Evolutionary conservation across 1,140 invertebrate species (phyloP), one percentile per base, ranked within the genome.

Genomic region (Chionoecetes opilio): DNA sequence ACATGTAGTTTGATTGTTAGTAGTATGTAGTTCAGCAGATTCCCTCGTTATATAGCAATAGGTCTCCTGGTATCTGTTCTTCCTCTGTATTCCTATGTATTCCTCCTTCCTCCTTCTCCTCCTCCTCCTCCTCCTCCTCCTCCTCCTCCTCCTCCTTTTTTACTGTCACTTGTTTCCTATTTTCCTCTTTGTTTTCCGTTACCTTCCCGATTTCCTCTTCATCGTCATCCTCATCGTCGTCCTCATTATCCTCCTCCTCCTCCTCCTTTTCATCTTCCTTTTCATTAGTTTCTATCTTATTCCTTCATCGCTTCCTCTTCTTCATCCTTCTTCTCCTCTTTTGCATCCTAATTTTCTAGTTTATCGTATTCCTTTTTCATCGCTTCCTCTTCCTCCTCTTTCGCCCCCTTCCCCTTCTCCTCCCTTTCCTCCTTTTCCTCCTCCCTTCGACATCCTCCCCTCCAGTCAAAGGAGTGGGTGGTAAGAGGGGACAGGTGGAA

Each of bases 341-440:
- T 6, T 5, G 5, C 82, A 26, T 8, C 32, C 26, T 84, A 8
- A 26, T 84, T 26, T 32, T 88, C 35, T 11, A 35, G 14, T 41
- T 41, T 41, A 26, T 90, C 88, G 38, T 41, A 41, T 26, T 90
- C 88, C 41, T 41, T 41, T 26, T 90, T 32, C 8, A 29, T 34
- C 86, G 14, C 86, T 34, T 35, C 35, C 86, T 88, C 86, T 88
- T 34, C n/a, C n/a, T 84, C 32, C 82, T 85, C 86, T 88, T 35
- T 88, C 31, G 8, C 86, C 6, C 31, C 35, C 86, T 88, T 9
- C 11, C 35, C 35, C 5, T 86, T 32, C 35, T 26, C 14, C 84
- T 34, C 82, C 32, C 9, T 84, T 34, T 84, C 82, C 29, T 84
- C 26, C 8, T 29, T 75, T 11, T n/a, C n/a, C 53, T 11, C 53